Conservation (phyloP, 1,140 invertebrate species). For the Pachypeltis micranthus region DNA sequence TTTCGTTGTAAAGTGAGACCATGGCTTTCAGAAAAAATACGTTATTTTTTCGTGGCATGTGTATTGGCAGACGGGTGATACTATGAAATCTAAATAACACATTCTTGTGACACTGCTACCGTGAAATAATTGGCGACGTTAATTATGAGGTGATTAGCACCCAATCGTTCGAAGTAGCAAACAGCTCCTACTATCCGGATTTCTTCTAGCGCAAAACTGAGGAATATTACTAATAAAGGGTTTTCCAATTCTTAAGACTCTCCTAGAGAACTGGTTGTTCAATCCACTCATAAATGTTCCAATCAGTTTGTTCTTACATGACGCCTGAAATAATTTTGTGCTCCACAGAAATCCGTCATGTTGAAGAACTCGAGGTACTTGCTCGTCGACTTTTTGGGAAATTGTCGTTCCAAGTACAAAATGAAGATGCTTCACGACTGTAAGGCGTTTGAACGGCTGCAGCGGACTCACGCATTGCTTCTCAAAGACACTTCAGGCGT, state of each 20-base stretch:
- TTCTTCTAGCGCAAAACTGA: no score
- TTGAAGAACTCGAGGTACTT: constrained; percentile 18
- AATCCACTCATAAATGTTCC: not conserved
- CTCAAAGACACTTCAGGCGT: constrained; percentile 5
- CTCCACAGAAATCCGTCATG: constrained; percentile 8
- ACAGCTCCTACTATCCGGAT: no score
- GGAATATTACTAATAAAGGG: no score
- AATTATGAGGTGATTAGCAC: no score
- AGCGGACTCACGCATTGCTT: constrained; percentile 1
- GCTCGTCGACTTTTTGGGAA: constrained; percentile 16
- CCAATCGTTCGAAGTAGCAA: no score
- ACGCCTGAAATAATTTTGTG: not conserved
- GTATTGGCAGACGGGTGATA: no score
- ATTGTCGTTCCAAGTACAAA: constrained; percentile 11
- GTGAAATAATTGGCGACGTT: no score
- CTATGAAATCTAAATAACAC: no score
- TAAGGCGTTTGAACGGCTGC: constrained; percentile 12
- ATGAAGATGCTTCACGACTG: constrained; percentile 13
- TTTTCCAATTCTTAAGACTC: not conserved
- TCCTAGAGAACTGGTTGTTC: not conserved
- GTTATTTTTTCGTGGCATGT: no score
- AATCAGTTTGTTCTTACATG: not conserved
- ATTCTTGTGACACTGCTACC: no score
- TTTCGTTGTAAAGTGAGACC: no score
- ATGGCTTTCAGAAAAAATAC: no score